Percentiles rank a stretch among this genome's conserved stretches.
Conservation (phyloP, 1,140 invertebrate genomes). For the Subanguina moxae region DNA sequence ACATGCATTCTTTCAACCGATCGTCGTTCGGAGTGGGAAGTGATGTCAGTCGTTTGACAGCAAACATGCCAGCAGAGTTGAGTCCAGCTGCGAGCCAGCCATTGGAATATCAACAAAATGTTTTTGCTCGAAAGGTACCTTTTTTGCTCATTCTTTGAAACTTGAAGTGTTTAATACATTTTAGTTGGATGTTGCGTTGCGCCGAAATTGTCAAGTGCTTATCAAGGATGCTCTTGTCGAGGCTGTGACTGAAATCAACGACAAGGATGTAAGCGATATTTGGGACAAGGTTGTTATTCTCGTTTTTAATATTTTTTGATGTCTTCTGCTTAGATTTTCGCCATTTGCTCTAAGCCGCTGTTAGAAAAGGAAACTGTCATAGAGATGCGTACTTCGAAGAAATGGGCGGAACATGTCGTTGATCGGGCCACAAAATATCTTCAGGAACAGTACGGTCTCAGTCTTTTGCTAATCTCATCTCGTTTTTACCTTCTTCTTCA, state of each 20-base stretch:
- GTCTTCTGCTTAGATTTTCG: constrained; percentile 2
- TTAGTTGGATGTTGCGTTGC: constrained; percentile 22
- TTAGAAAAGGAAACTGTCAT: constrained; percentile 17
- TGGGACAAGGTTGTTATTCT: constrained; percentile 31
- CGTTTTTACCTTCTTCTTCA: constrained; percentile 27
- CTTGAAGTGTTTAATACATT: constrained; percentile 8
- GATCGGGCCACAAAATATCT: constrained; percentile 30
- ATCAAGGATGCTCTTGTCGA: constrained; percentile 21
- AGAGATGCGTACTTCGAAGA: constrained; percentile 31
- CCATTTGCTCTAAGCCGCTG: constrained; percentile 22
- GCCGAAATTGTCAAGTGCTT: neutral
- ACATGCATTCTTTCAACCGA: neutral
- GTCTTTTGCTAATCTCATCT: neutral
- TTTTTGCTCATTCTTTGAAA: neutral
- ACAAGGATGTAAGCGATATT: constrained; percentile 32
- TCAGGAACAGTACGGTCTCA: constrained; percentile 30
- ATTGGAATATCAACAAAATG: constrained; percentile 21
- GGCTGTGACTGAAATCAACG: constrained; percentile 34
- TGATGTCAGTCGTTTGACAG: neutral
- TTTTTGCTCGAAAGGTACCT: constrained; percentile 31
- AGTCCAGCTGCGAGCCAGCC: constrained; percentile 18
- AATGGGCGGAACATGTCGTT: constrained; percentile 35
- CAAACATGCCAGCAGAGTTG: constrained; percentile 4
- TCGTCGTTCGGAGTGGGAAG: neutral
- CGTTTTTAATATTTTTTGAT: too few species aligned